A percentile compares a stretch with the other conserved stretches of the same genome.
These are phyloP conservation scores for Colius striatus DNA, from an alignment of 2,113 vertebrate species.

Conservation along the genomic window DNA sequence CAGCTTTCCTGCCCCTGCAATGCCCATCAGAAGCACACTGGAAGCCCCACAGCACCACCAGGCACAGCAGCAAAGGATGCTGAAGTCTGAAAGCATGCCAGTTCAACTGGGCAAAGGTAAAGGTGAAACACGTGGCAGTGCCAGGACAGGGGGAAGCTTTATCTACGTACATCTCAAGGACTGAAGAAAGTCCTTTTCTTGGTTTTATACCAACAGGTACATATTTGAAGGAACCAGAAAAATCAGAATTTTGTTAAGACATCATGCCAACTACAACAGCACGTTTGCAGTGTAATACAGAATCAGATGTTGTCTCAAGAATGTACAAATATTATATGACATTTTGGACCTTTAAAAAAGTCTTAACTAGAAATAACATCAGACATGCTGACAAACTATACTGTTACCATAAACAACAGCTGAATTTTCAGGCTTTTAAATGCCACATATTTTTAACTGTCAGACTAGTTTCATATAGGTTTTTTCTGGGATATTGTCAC, in stretches of 20 bases:
- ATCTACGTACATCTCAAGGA: rapidly evolving
- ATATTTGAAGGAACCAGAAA: background rate
- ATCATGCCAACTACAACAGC: background rate
- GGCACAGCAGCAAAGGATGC: constrained; percentile 82
- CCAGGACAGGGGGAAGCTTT: background rate
- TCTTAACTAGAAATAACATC: background rate
- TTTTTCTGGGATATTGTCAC: background rate
- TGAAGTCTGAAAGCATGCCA: constrained; percentile 98
- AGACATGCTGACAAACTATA: background rate
- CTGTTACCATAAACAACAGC: background rate
- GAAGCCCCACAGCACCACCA: constrained; percentile 67
- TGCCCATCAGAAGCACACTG: constrained; percentile 2
- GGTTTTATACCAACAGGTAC: background rate
- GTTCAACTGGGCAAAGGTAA: constrained; percentile 95
- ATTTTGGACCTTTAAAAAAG: background rate
- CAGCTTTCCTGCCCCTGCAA: constrained; percentile 51
- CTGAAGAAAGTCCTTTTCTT: background rate
- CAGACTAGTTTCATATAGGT: background rate
- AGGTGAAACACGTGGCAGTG: background rate
- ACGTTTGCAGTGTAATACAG: background rate
- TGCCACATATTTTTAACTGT: background rate
- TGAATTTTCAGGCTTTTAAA: background rate
- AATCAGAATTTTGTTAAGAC: background rate
- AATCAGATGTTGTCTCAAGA: background rate
- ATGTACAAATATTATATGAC: background rate